Evolutionary conservation across 2,888 invertebrate species (phyloP), one percentile per base, ranked within the genome.

Genomic region (Pyrrhosoma nymphula): DNA sequence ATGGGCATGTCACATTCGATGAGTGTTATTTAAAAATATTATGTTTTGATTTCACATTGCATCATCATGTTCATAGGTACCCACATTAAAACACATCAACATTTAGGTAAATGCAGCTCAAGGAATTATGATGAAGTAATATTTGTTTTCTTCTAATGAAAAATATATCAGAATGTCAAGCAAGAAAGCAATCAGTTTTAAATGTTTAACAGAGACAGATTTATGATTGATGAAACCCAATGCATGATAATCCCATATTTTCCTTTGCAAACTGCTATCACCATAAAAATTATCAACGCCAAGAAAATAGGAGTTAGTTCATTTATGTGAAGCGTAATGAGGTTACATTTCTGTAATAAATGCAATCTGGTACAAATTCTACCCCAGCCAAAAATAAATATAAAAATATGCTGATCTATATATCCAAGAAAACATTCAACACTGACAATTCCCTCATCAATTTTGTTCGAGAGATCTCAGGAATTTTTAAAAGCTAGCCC

Each of bases 381-480:
- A 89, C 89, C 1, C 23, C 56, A 89, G 89, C 89, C 89, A 89
- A 89, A 89, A 89, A 89, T 89, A 89, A 89, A 89, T 89, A 89
- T 56, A 89, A 89, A 89, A 89, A 89, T 89, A 89, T 89, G 56
- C 89, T 55, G 23, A 89, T 89, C 89, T 89, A 89, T 23, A 56
- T 26, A 55, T 89, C 39, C 55, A 56, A n/a, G 47, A 56, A 89
- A 89, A n/a, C 47, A 56, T 89, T 89, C 56, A 89, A 26, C 23
- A n/a, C 89, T 56, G 56, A 82, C n/a, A 30, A 82, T 82, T 35
- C 30, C 82, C n/a, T 56, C 55, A 89, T n/a, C 47, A 89, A 55
- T 55, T 55, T 89, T 55, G 26, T 23, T n/a, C n/a, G 47, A 55
- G 89, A 89, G 56, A 89, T 89, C 89, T 89, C n/a, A 89, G 55